A percentile compares a stretch with the other conserved stretches of the same genome.
These are phyloP conservation scores for Drosophila melanica DNA, from an alignment of 1,140 invertebrate genomes.

Conservation along the genomic window DNA sequence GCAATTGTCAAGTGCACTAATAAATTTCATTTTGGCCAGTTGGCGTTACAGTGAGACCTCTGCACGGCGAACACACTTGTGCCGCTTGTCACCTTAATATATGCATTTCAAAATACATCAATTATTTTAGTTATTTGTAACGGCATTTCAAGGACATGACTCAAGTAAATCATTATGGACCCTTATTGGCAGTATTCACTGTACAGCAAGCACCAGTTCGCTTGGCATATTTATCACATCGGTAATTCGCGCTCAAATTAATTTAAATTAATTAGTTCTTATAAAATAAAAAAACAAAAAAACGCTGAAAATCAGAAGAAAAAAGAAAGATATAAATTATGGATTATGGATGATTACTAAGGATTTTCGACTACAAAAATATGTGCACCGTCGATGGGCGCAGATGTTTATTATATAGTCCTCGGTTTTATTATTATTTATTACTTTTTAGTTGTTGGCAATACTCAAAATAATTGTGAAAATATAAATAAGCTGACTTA, in stretches of 20 bases:
- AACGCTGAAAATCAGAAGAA: background rate
- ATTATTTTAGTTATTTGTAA: background rate
- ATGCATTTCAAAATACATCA: background rate
- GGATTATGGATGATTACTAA: slow-evolving; percentile 3
- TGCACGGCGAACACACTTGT: background rate
- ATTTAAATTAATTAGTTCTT: slow-evolving; percentile 46
- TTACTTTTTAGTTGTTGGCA: too few species aligned
- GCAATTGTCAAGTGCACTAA: slow-evolving; percentile 80
- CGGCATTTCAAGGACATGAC: too few species aligned
- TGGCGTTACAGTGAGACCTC: slow-evolving; percentile 39
- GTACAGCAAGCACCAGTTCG: slow-evolving; percentile 16
- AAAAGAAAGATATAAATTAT: slow-evolving; percentile 37
- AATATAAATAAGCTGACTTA: too few species aligned
- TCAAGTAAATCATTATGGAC: background rate
- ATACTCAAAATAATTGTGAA: too few species aligned
- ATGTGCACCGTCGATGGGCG: slow-evolving; percentile 32
- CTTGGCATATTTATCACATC: slow-evolving; percentile 48
- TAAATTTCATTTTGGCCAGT: slow-evolving; percentile 65
- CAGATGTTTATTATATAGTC: slow-evolving; percentile 24
- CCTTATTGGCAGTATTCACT: slow-evolving; percentile 4
- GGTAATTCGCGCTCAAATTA: slow-evolving; percentile 44
- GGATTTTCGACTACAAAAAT: slow-evolving; percentile 24
- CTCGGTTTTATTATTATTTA: background rate
- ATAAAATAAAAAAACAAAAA: slow-evolving; percentile 3
- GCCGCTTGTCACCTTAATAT: background rate